Conservation (phyloP, 2,797 vertebrate genomes). For the Neoniphon sammara region DNA sequence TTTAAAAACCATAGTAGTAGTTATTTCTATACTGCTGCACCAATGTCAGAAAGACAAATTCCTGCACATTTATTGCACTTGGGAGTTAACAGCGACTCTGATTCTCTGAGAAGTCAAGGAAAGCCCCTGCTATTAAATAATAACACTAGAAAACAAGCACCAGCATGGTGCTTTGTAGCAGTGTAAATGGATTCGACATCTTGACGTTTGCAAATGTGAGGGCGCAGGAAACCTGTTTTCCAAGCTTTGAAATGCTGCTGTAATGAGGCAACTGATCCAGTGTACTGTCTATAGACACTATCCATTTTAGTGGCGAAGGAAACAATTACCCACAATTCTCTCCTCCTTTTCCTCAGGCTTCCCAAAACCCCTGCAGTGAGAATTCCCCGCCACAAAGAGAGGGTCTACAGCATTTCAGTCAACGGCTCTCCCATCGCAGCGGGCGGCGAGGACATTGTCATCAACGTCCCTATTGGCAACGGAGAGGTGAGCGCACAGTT, state of each 20-base stretch:
- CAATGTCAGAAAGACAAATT: too few species aligned
- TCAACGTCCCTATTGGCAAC: conserved; percentile 83
- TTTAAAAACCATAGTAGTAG: too few species aligned
- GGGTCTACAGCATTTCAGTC: conserved; percentile 85
- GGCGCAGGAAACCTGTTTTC: background rate
- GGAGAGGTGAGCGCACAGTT: conserved; percentile 78
- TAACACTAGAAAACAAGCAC: too few species aligned
- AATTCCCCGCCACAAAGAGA: conserved; percentile 82
- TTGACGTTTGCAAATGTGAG: too few species aligned
- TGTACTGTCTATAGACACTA: background rate
- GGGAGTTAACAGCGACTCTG: too few species aligned
- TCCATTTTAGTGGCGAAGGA: background rate
- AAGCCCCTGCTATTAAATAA: too few species aligned
- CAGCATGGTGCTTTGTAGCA: too few species aligned
- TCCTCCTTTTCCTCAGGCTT: conserved; percentile 69
- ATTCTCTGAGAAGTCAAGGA: too few species aligned
- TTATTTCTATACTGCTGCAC: too few species aligned
- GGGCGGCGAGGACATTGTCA: conserved; percentile 75
- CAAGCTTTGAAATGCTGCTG: too few species aligned
- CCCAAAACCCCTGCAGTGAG: conserved; percentile 82
- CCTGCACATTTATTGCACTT: too few species aligned
- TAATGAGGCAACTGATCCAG: background rate
- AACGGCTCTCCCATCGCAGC: conserved; percentile 83
- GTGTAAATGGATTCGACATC: too few species aligned
- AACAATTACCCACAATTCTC: background rate